A percentile compares a stretch with the other conserved stretches of the same genome.
These are phyloP conservation scores for Mus minutoides DNA, from an alignment of 2,797 vertebrate species.

Conservation along the genomic window DNA sequence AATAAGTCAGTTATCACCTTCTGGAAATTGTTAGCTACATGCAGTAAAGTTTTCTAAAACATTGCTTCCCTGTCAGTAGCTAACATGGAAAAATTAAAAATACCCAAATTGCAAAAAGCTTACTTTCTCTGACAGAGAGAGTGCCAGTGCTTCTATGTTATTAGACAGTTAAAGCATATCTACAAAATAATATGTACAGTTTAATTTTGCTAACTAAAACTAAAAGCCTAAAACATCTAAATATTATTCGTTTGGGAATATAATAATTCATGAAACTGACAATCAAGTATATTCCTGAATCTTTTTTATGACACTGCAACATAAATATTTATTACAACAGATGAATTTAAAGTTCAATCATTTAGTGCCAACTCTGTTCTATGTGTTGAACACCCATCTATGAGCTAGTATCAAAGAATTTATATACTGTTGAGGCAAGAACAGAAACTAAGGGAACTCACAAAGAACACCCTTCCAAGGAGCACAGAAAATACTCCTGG, in stretches of 20 bases:
- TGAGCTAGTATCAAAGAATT: background rate
- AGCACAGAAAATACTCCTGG: background rate
- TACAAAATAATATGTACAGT: background rate
- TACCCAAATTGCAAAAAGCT: background rate
- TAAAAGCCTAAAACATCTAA: background rate
- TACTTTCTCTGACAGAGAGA: background rate
- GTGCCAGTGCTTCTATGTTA: background rate
- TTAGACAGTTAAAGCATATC: background rate
- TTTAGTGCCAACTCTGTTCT: background rate
- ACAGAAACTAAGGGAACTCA: background rate
- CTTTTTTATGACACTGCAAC: background rate
- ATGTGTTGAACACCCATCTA: background rate
- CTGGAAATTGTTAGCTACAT: constrained; percentile 7
- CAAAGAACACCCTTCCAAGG: background rate
- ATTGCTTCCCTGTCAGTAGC: background rate
- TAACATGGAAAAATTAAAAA: constrained; percentile 46
- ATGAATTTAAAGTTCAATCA: background rate
- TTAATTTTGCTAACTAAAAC: background rate
- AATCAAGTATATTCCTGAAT: background rate
- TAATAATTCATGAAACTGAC: constrained; percentile 26
- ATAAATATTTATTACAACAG: constrained; percentile 5
- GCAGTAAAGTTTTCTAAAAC: constrained; percentile 39
- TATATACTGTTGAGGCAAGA: background rate
- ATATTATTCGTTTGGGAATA: background rate
- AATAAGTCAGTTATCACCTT: background rate